These are phyloP conservation scores for Megathymus violae DNA, from an alignment of 1,140 invertebrate genomes.

Conservation along the genomic window DNA sequence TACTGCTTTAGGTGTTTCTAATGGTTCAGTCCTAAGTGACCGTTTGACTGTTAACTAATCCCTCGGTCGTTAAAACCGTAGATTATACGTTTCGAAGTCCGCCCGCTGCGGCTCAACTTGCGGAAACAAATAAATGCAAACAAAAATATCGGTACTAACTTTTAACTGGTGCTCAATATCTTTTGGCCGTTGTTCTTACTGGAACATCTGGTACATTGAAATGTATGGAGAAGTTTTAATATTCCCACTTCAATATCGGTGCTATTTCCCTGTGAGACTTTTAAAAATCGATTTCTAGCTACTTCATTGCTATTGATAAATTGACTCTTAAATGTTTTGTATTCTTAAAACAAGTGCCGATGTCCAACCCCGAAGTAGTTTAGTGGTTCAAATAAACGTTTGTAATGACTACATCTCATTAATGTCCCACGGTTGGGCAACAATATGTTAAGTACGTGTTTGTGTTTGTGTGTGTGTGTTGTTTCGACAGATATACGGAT, in stretches of 20 bases:
- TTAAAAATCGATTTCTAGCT: too few species aligned
- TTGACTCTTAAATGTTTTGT: too few species aligned
- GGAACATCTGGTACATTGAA: neutral
- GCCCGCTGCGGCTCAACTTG: neutral
- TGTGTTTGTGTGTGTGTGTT: too few species aligned
- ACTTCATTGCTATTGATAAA: too few species aligned
- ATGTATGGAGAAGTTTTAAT: neutral
- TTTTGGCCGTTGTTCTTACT: neutral
- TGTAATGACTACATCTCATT: too few species aligned
- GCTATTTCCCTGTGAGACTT: neutral
- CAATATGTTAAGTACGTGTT: too few species aligned
- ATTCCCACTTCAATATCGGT: neutral
- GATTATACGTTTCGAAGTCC: neutral
- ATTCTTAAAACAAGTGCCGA: too few species aligned
- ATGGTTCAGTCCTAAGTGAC: neutral
- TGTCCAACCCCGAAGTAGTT: too few species aligned
- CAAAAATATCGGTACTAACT: neutral
- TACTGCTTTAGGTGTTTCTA: neutral
- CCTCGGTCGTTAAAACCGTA: neutral
- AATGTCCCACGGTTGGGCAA: too few species aligned
- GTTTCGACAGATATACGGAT: too few species aligned
- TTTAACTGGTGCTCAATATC: neutral
- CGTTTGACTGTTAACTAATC: neutral
- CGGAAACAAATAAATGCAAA: neutral
- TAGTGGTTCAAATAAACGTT: too few species aligned